phyloP scores from a whole-genome alignment of 2,797 vertebrate genomes.

The Megaceryle alcyon region DNA sequence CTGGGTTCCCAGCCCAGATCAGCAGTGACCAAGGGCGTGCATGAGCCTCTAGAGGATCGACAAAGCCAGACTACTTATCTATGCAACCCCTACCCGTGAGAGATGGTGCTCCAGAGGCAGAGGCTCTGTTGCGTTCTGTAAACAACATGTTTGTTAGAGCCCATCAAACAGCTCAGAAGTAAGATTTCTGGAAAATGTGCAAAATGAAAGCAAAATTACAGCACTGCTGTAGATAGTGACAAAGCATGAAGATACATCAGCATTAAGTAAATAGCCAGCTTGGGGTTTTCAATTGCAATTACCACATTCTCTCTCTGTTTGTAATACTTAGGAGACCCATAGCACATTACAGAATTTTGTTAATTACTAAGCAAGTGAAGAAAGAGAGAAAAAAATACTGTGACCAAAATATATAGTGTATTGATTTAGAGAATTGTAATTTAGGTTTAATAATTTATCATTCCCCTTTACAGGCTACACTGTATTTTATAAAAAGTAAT shows the following conservation, averaged over 20 bases:
- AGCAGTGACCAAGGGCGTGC: accelerated
- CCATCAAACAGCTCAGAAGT: not conserved
- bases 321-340: constrained; percentile 34
- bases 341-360: constrained; percentile 45
- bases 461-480: not conserved
- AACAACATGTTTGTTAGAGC: not conserved
- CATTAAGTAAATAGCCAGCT: constrained; percentile 55
- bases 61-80: not conserved
- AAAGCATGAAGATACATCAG: constrained; percentile 33
- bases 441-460: constrained; percentile 44
- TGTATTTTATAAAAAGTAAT: constrained; percentile 5
- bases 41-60: accelerated
- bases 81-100: accelerated
- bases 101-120: not conserved
- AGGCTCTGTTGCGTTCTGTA: not conserved
- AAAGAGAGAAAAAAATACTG: not conserved
- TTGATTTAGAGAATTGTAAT: constrained; percentile 29
- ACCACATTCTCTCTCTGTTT: constrained; percentile 1
- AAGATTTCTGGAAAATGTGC: constrained; percentile 16
- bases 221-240: constrained; percentile 7
- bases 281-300: constrained; percentile 54
- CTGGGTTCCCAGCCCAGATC: not conserved
- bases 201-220: constrained; percentile 34
- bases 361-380: constrained; percentile 44
- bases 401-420: constrained; percentile 6